phyloP scores from a whole-genome alignment of 2,113 vertebrate genomes.

The Tenrec ecaudatus region DNA sequence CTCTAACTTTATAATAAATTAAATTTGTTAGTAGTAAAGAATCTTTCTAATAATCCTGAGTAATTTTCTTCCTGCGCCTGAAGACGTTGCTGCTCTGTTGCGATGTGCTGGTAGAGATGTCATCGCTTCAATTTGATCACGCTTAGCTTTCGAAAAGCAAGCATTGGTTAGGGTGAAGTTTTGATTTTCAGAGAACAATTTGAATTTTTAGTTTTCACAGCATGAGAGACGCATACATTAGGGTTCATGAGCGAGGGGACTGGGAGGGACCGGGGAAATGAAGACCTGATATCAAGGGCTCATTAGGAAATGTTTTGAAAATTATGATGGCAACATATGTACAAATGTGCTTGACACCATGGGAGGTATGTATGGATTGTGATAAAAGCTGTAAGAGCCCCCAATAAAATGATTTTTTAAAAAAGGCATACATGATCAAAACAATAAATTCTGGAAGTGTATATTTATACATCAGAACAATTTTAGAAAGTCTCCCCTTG shows the following conservation, averaged over 20 bases:
- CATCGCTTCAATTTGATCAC: neutral
- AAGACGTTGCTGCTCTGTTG: neutral
- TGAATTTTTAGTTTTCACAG: conserved; percentile 16
- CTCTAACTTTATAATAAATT: neutral
- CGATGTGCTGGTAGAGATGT: too few species aligned
- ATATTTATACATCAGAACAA: neutral
- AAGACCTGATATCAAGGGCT: too few species aligned
- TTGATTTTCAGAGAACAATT: neutral
- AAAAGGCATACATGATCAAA: neutral
- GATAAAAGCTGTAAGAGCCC: too few species aligned
- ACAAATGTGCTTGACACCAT: too few species aligned
- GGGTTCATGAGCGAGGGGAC: too few species aligned
- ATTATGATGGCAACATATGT: too few species aligned
- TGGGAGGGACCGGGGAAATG: too few species aligned
- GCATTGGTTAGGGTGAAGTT: conserved; percentile 31
- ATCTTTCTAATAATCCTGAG: neutral
- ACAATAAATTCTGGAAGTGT: neutral
- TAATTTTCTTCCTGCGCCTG: neutral
- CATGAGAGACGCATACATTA: too few species aligned
- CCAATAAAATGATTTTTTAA: neutral
- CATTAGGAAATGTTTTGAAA: too few species aligned
- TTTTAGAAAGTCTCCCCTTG: neutral
- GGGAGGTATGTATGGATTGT: too few species aligned
- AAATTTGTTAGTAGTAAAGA: neutral
- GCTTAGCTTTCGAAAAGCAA: conserved; percentile 19